Conservation (phyloP, 2,797 vertebrate species). For the Lacerta bilineata region DNA sequence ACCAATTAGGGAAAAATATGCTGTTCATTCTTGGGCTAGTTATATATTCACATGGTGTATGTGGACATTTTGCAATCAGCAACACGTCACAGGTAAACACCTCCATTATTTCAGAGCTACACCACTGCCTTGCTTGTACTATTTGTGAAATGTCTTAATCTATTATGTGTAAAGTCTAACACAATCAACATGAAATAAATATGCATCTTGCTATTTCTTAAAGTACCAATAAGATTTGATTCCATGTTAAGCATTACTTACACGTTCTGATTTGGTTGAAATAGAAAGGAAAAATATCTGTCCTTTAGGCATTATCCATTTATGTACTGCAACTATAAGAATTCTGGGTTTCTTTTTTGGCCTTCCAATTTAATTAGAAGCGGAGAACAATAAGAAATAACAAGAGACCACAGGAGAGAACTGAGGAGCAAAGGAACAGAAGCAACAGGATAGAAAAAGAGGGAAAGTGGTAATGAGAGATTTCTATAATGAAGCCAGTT, state of each 20-base stretch:
- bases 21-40: slow-evolving; percentile 1
- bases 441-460: not conserved
- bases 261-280: not conserved
- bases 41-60: not conserved
- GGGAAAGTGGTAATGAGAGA: not conserved
- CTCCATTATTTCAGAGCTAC: slow-evolving; percentile 6
- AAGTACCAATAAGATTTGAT: slow-evolving; percentile 24
- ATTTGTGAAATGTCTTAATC: not conserved
- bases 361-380: not conserved
- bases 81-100: not conserved
- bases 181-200: not conserved
- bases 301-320: not conserved
- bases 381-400: not conserved
- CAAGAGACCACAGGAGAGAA: not conserved
- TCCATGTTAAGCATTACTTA: not conserved
- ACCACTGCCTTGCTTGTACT: not conserved
- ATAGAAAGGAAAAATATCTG: not conserved
- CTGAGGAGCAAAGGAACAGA: not conserved
- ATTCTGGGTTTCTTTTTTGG: slow-evolving; percentile 13
- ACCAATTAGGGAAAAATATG: not conserved
- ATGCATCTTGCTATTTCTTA: slow-evolving; percentile 13
- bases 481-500: not conserved
- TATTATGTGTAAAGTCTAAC: not conserved
- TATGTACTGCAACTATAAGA: not conserved
- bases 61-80: not conserved